Percentiles rank a stretch among this genome's conserved stretches.
These are phyloP conservation scores for Lagria hirta DNA, from an alignment of 2,888 invertebrate genomes.

Conservation along the genomic window DNA sequence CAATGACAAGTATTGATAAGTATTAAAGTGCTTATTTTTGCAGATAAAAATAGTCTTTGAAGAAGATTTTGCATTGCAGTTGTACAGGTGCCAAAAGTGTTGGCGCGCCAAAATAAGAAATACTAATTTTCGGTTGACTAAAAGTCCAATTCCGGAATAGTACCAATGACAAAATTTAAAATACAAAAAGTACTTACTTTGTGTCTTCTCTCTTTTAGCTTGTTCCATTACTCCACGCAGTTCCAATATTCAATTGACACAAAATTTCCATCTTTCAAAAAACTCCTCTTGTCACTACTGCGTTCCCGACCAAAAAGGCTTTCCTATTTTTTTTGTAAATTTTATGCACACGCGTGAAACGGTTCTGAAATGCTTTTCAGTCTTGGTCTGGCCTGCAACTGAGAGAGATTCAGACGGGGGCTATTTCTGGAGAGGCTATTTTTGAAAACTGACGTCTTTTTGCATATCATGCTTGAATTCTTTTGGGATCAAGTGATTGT, in stretches of 20 bases:
- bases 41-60: slow-evolving; percentile 18
- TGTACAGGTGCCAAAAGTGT: slow-evolving; percentile 16
- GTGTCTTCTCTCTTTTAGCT: slow-evolving; percentile 25
- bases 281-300: slow-evolving; percentile 12
- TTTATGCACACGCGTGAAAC: slow-evolving; percentile 44
- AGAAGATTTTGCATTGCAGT: no score
- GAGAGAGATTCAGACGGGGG: slow-evolving; percentile 35
- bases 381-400: slow-evolving; percentile 42
- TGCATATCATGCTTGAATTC: slow-evolving; percentile 38
- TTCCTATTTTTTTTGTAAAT: slow-evolving; percentile 28
- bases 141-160: slow-evolving; percentile 8
- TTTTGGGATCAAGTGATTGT: slow-evolving; percentile 16
- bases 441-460: slow-evolving; percentile 46
- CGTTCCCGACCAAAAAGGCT: slow-evolving; percentile 18
- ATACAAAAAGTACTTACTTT: slow-evolving; percentile 28
- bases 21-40: no score
- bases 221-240: slow-evolving; percentile 25
- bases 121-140: slow-evolving; percentile 4
- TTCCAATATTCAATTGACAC: slow-evolving; percentile 12
- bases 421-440: slow-evolving; percentile 46
- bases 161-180: slow-evolving; percentile 2
- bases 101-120: slow-evolving; percentile 20
- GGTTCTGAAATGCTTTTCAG: slow-evolving; percentile 45
- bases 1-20: no score
- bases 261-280: slow-evolving; percentile 22